A percentile compares a stretch with the other conserved stretches of the same genome.
Conservation (phyloP, 2,888 invertebrate species). For the Oscheius sp. region DNA sequence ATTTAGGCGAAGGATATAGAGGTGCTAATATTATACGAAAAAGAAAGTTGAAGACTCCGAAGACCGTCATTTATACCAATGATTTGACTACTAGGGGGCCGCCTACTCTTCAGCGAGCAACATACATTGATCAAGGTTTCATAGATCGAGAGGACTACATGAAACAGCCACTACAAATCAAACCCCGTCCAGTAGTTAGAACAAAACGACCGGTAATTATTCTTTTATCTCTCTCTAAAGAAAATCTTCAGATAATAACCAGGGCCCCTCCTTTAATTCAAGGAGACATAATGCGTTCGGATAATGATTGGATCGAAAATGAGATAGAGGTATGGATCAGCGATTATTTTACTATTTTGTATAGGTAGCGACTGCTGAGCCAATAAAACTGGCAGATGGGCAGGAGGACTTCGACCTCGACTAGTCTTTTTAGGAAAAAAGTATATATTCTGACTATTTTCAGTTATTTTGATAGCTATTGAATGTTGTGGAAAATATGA, state of each 20-base stretch:
- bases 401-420: constrained; percentile 37
- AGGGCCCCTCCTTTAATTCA: constrained; percentile 37
- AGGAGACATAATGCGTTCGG: constrained; percentile 23
- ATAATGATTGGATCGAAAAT: constrained; percentile 49
- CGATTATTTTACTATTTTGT: too few species aligned
- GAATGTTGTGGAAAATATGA: too few species aligned
- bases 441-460: too few species aligned
- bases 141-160: constrained; percentile 27
- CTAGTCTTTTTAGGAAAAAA: background rate
- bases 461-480: too few species aligned
- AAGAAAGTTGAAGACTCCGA: constrained; percentile 6
- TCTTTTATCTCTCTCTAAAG: constrained; percentile 9
- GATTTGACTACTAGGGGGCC: constrained; percentile 11
- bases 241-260: constrained; percentile 38
- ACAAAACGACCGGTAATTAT: constrained; percentile 4
- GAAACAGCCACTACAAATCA: constrained; percentile 32
- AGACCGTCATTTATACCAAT: constrained; percentile 33
- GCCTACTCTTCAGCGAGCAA: background rate
- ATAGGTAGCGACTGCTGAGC: constrained; percentile 17
- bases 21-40: constrained; percentile 1
- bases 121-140: background rate
- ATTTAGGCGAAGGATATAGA: constrained; percentile 5
- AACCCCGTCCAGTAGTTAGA: background rate
- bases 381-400: constrained; percentile 26
- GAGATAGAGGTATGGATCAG: constrained; percentile 51